A percentile compares a stretch with the other conserved stretches of the same genome.
These are phyloP conservation scores for Pachyramphus minor DNA, from an alignment of 2,113 vertebrate species.

Conservation along the genomic window DNA sequence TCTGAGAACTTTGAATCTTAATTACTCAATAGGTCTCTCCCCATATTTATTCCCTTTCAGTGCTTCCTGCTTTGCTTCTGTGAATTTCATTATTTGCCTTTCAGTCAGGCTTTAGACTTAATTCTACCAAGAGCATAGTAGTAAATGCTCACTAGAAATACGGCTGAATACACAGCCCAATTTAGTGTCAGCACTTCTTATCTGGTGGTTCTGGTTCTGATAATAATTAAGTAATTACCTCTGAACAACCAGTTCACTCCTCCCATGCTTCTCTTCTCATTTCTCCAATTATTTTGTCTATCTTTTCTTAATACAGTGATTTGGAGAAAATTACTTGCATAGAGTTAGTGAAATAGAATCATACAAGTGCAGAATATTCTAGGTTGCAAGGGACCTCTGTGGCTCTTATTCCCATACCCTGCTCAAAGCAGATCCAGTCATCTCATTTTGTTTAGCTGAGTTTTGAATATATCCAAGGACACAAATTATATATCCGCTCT, in stretches of 20 bases:
- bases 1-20: background rate
- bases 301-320: slow-evolving; percentile 5
- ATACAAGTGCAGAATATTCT: background rate
- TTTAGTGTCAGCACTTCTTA: background rate
- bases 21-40: background rate
- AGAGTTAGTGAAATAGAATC: background rate
- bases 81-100: background rate
- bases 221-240: slow-evolving; percentile 36
- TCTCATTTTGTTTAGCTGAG: background rate
- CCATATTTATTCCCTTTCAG: background rate
- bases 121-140: background rate
- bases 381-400: background rate
- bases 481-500: background rate
- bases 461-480: background rate
- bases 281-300: slow-evolving; percentile 12
- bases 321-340: background rate
- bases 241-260: background rate
- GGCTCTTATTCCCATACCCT: background rate
- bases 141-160: background rate
- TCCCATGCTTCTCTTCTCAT: background rate
- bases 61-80: background rate
- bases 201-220: slow-evolving; percentile 9
- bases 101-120: background rate
- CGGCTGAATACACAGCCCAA: background rate
- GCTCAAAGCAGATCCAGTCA: background rate